Base-by-base conservation (phyloP, 2,113 vertebrate genomes). In the Acanthisitta chloris region DNA sequence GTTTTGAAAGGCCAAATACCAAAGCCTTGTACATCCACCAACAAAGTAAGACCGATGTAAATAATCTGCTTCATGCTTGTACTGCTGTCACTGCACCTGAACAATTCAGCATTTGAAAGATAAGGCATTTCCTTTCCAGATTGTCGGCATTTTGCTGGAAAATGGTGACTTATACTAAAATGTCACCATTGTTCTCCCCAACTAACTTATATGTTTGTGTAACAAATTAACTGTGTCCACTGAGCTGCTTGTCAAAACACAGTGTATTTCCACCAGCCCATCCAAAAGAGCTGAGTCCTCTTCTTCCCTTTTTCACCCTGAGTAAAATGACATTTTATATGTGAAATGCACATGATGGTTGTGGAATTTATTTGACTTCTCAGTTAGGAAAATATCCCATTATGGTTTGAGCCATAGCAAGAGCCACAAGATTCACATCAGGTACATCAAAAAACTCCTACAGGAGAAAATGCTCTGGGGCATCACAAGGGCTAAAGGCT, bases 371-470 rank as follows among this genome's bases (percentile, higher is more conserved):
- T 25, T 9, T n/a, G 43, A 26, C 40, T 85, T 34, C 40, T 42
- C 14, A 3, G 11, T 5, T 1, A 61, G 72, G 81, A 57, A 82
- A 90, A 86, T 0, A 24, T 1, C 81, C 36, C 6, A 0, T 42
- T 2, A 0, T 5, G 54, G 9, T 19, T 34, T 48, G 48, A 78
- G 64, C 19, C 49, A 9, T 10, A 18, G 8, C 31, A 14, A 28
- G 38, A 73, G 43, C 54, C 29, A 5, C 48, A 2, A 38, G 43
- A 23, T 4, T 46, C n/a, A 48, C 1, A 0, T 46, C 84, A 52
- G 2, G 0, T 17, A 40, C 0, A 0, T 12, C 25, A 59, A 65
- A 65, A 83, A 89, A 9, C 17, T 43, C 61, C 2, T 0, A 43
- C 61, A 70, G 67, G 25, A 71, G 11, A 17, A 43, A 64, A 65